Evolutionary conservation across 2,888 invertebrate species (phyloP), one percentile per base, ranked within the genome.

Genomic region (Conistra vaccinii): DNA sequence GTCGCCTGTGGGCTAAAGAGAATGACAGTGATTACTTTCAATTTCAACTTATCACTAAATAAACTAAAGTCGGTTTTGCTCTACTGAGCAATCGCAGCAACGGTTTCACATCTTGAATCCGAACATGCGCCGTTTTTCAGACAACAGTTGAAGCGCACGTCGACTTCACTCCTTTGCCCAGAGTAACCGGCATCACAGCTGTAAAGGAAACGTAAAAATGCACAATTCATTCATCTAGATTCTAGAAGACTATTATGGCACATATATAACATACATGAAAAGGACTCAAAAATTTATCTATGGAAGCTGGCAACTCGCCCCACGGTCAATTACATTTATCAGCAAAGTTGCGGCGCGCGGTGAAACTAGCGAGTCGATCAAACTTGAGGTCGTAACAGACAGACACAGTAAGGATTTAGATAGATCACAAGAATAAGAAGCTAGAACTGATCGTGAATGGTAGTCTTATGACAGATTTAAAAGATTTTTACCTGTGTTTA

Each of bases 151-250:
- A 17, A 17, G 26, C 73, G 61, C 23, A 9, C 23, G 7, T 26
- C 92, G 0, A 90, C 87, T 79, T 97, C 96, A 81, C 97, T 97
- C 65, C 97, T 92, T 1, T 85, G 73, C 3, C 97, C 97, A 1
- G 84, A 88, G 83, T 92, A 96, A 12, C 94, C 94, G 17, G 81
- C 83, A 23, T 89, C 87, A 83, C 97, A 97, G n/a, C 96, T 95
- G 91, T 9, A 9, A 17, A 14, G 6, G n/a, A 53, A 12, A n/a
- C n/a, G n/a, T 14, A 17, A 55, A 12, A 26, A 9, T 26, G 3
- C 7, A 57, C 4, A 17, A 29, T 57, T 17, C 0, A 26, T 57
- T 7, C 17, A 57, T 0, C 23, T 1, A n/a, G n/a, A n/a, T n/a
- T n/a, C n/a, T n/a, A 51, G 20, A 23, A 23, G 6, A 48, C 9